Base-by-base conservation (phyloP, 2,113 vertebrate genomes). In the Alethe castanea region DNA sequence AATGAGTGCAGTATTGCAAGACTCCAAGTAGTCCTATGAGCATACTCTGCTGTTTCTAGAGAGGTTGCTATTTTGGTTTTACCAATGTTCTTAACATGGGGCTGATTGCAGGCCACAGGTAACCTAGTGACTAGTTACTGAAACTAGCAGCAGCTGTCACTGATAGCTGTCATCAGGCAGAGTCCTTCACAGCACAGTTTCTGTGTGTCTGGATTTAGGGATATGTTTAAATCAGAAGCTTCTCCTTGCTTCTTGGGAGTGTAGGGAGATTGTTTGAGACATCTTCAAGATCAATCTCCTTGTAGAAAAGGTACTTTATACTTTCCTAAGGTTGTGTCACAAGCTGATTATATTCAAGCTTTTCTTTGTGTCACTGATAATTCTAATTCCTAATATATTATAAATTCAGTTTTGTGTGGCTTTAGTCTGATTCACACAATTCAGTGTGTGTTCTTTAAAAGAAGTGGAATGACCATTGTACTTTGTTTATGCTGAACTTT, bases 11-110 rank as follows among this genome's bases (percentile, higher is more conserved):
- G 5, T 70, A 31, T 42, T 86, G 18, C 59, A 66, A 66, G 35
- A 50, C 11, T 81, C 1, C 1, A 0, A 47, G 3, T 19, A 45
- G 42, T 70, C 36, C 45, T 45, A 2, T 3, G 17, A 62, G 31
- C 36, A 3, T 35, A 47, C 12, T 81, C 13, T 73, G 25, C 60
- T 73, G 0, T 48, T 77, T 59, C 31, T 70, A 14, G 65, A 56
- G 17, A 73, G 60, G 17, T 66, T 82, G 10, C 28, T 62, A 0
- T 40, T 86, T 66, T 66, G 29, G 2, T 93, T 76, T 81, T 66
- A 42, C 38, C 24, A 31, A 0, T 29, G 6, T 35, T 84, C 76
- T 62, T 76, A 77, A 73, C 60, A 56, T 19, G 23, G 31, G 29
- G 9, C 42, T 89, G 35, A 31, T 40, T 52, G 45, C 19, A 40